Evolutionary conservation across 2,113 vertebrate genomes (phyloP).

Genomic region (Montifringilla adamsi): DNA sequence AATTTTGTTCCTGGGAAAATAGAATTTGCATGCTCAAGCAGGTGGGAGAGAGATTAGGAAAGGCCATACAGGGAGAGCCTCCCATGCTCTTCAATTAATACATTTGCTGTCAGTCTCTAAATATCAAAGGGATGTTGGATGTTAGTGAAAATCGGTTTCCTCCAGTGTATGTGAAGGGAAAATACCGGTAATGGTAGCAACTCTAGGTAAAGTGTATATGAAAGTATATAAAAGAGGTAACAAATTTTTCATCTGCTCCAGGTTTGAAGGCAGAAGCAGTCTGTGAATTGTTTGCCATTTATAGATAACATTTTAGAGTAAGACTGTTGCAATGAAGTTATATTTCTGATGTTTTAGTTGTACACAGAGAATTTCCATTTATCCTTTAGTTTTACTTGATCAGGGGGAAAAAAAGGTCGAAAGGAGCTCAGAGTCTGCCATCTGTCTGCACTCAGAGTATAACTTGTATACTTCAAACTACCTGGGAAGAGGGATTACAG

Average conservation of each 20-base stretch:
- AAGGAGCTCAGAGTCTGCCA: not conserved
- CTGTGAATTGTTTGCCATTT: not conserved
- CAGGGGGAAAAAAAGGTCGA: not conserved
- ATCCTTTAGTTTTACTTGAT: not conserved
- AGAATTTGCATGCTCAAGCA: not conserved
- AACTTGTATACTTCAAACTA: not conserved
- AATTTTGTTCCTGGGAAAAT: not conserved
- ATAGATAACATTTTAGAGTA: not conserved
- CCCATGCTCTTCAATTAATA: not conserved
- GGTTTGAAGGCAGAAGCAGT: not conserved
- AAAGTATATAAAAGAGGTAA: not conserved
- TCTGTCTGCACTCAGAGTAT: not conserved
- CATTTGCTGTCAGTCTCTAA: not conserved
- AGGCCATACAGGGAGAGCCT: rapidly evolving
- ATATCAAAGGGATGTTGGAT: not conserved
- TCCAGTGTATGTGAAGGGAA: not conserved
- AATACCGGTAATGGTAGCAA: not conserved
- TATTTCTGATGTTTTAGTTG: not conserved
- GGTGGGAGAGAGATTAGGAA: not conserved
- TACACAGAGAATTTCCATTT: not conserved
- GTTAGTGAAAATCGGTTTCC: not conserved
- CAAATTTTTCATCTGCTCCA: not conserved
- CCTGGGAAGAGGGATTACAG: not conserved
- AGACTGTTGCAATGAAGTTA: not conserved
- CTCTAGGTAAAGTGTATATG: not conserved